Conservation (phyloP, 2,797 vertebrate genomes). For the Sebastiscus tertius region DNA sequence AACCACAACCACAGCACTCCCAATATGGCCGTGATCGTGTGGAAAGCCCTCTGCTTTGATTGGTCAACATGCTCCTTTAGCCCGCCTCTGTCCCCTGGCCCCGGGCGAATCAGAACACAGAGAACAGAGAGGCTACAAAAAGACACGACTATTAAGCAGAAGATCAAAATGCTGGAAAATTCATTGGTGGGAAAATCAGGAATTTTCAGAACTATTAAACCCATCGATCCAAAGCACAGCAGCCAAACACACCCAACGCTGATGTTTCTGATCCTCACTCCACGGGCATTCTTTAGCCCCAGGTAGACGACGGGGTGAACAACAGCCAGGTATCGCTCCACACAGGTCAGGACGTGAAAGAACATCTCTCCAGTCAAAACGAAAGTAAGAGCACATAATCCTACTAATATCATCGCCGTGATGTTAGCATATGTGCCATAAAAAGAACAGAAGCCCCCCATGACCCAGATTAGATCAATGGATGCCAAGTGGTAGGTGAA, state of each 20-base stretch:
- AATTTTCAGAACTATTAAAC: accelerated
- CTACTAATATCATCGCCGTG: accelerated
- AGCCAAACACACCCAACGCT: conserved; percentile 14
- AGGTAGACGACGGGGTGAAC: conserved; percentile 35
- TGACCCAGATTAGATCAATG: background rate
- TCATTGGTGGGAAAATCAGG: accelerated
- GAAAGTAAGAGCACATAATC: accelerated
- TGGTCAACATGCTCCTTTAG: background rate
- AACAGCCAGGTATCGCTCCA: conserved; percentile 42
- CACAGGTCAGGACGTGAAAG: conserved; percentile 33
- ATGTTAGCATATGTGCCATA: accelerated
- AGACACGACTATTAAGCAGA: background rate
- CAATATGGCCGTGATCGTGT: background rate
- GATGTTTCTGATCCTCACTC: conserved; percentile 4
- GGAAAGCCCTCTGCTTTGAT: conserved; percentile 12
- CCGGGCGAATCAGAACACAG: conserved; percentile 20
- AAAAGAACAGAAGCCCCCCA: accelerated
- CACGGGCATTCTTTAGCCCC: background rate
- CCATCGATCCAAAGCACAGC: accelerated
- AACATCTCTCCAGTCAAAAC: background rate
- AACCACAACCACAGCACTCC: background rate
- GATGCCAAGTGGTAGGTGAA: conserved; percentile 13
- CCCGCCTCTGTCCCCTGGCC: background rate
- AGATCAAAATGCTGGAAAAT: accelerated
- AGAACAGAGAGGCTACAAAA: conserved; percentile 38